phyloP scores from a whole-genome alignment of 2,888 invertebrate species.

The Archaeoteleia sp. region DNA sequence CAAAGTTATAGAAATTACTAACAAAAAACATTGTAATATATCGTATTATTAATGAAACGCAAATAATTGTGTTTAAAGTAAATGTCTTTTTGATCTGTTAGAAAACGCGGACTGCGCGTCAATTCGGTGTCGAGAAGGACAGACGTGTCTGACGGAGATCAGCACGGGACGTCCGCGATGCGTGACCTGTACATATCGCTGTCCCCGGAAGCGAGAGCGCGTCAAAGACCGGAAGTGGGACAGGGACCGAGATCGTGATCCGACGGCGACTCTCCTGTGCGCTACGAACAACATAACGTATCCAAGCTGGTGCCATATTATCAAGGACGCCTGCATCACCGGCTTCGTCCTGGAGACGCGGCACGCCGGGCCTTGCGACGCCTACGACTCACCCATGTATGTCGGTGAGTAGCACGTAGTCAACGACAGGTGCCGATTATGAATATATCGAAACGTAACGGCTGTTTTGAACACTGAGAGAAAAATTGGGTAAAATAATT shows the following conservation, averaged over 20 bases:
- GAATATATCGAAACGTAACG: too few relatives aligned
- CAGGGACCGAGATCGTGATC: conserved; percentile 62
- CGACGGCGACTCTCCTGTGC: conserved; percentile 77
- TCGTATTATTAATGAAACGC: too few relatives aligned
- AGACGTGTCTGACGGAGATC: conserved; percentile 82
- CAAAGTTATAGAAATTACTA: too few relatives aligned
- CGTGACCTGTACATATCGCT: conserved; percentile 81
- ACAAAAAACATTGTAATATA: too few relatives aligned
- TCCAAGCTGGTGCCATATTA: conserved; percentile 86
- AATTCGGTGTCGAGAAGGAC: conserved; percentile 81
- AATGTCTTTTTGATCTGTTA: conserved; percentile 73
- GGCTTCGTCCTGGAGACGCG: conserved; percentile 84
- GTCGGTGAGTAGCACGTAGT: too few relatives aligned
- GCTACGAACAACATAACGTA: conserved; percentile 86
- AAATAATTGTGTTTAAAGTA: too few relatives aligned
- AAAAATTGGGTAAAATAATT: too few relatives aligned
- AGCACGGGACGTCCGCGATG: conserved; percentile 82
- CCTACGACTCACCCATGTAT: conserved; percentile 65
- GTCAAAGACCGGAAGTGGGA: conserved; percentile 66
- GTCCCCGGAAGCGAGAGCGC: conserved; percentile 75
- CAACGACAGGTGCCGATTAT: too few relatives aligned
- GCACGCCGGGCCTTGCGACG: conserved; percentile 80
- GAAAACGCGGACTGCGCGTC: conserved; percentile 81
- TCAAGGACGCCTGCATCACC: conserved; percentile 84
- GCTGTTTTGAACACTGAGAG: too few relatives aligned